Evolutionary conservation across 1,140 invertebrate species (phyloP).

Genomic region (Coboldia fuscipes): DNA sequence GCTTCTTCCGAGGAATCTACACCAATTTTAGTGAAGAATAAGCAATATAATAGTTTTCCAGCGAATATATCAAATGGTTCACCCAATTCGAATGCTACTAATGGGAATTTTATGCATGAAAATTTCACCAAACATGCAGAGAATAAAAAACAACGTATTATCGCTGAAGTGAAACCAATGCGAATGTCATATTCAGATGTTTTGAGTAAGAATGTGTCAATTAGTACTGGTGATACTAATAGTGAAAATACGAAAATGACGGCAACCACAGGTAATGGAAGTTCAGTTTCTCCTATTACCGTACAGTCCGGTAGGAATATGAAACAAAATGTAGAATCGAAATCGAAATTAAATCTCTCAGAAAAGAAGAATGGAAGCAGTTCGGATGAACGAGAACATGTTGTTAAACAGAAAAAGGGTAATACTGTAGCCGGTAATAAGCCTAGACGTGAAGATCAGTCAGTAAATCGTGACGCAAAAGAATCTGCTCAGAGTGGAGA

Average conservation of each 20-base stretch:
- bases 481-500: too few relatives aligned
- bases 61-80: conserved; percentile 12
- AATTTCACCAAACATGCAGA: conserved; percentile 10
- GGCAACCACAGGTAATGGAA: conserved; percentile 1
- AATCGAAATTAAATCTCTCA: neutral
- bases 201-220: conserved; percentile 39
- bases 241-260: conserved; percentile 2
- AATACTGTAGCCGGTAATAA: too few relatives aligned
- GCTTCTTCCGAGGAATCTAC: neutral
- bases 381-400: neutral
- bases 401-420: too few relatives aligned
- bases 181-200: conserved; percentile 65
- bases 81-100: conserved; percentile 20
- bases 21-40: neutral
- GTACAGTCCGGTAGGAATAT: neutral
- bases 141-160: conserved; percentile 42
- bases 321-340: neutral
- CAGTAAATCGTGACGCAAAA: too few relatives aligned
- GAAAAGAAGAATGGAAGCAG: neutral
- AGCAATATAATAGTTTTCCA: conserved; percentile 10
- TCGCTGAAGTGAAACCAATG: conserved; percentile 70
- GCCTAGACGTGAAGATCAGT: too few relatives aligned
- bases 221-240: conserved; percentile 14
- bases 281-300: conserved; percentile 1
- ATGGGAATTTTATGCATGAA: conserved; percentile 12